phyloP scores from a whole-genome alignment of 2,797 vertebrate species.

The Buphagus erythrorhynchus region DNA sequence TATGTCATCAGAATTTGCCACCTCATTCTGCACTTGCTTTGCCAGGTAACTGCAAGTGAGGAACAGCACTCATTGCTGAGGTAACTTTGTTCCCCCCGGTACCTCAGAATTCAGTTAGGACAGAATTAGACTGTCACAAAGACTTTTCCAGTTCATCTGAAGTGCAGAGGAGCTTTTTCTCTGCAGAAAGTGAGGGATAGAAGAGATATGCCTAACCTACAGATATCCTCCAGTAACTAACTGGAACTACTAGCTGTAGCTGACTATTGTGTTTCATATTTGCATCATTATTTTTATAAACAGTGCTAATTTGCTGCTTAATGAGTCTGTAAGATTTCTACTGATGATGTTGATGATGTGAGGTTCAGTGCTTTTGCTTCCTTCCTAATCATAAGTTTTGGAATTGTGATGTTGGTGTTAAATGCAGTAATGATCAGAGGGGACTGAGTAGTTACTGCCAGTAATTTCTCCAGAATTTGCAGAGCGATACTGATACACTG shows the following conservation, averaged over 20 bases:
- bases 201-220: background rate
- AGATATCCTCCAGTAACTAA: background rate
- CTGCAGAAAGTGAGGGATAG: background rate
- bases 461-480: background rate
- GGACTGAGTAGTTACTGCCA: background rate
- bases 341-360: background rate
- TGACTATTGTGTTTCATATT: background rate
- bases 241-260: background rate
- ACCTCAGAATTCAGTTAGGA: background rate
- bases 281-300: conserved; percentile 14
- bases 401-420: background rate
- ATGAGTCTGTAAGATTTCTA: background rate
- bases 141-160: background rate
- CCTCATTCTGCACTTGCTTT: background rate
- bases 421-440: background rate
- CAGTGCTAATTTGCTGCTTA: conserved; percentile 17
- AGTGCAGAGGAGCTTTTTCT: background rate
- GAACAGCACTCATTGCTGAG: background rate
- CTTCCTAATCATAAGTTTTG: background rate
- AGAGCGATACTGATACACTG: background rate
- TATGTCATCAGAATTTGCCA: background rate
- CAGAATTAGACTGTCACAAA: background rate
- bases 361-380: background rate
- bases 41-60: background rate
- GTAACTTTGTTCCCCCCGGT: background rate